Evolutionary conservation across 2,888 invertebrate genomes (phyloP).

Genomic region (Drosophila engyochracea): DNA sequence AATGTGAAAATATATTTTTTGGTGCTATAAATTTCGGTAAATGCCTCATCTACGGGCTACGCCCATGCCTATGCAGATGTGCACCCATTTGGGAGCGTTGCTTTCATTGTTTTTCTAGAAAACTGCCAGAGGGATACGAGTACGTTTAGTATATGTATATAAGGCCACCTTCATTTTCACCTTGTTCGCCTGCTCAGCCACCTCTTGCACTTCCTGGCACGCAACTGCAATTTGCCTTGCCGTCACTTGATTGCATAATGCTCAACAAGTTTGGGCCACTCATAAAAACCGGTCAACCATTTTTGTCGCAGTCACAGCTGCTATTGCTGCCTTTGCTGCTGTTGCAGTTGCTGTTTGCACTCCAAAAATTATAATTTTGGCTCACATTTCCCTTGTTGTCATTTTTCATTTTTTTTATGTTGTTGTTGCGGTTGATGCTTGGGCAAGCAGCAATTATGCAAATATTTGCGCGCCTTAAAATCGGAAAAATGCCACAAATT

Average conservation of each 20-base stretch:
- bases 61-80: conserved; percentile 7
- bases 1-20: background rate
- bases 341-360: conserved; percentile 41
- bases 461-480: conserved; percentile 75
- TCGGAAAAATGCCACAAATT: conserved; percentile 67
- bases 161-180: conserved; percentile 34
- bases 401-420: conserved; percentile 7
- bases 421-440: conserved; percentile 44
- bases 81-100: conserved; percentile 1
- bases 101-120: background rate
- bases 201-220: conserved; percentile 69
- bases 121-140: background rate
- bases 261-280: conserved; percentile 56
- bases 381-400: conserved; percentile 59
- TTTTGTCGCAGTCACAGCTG: conserved; percentile 44
- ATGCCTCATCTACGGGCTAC: too few relatives aligned
- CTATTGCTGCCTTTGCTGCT: conserved; percentile 22
- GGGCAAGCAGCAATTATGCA: conserved; percentile 77
- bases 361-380: conserved; percentile 62
- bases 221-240: conserved; percentile 78
- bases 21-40: background rate
- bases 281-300: conserved; percentile 56
- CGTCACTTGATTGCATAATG: conserved; percentile 77
- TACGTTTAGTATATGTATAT: conserved; percentile 2
- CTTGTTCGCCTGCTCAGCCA: conserved; percentile 25